Evolutionary conservation across 2,888 invertebrate genomes (phyloP), one percentile per base, ranked within the genome.

Genomic region (Lasioglossum figueresi): DNA sequence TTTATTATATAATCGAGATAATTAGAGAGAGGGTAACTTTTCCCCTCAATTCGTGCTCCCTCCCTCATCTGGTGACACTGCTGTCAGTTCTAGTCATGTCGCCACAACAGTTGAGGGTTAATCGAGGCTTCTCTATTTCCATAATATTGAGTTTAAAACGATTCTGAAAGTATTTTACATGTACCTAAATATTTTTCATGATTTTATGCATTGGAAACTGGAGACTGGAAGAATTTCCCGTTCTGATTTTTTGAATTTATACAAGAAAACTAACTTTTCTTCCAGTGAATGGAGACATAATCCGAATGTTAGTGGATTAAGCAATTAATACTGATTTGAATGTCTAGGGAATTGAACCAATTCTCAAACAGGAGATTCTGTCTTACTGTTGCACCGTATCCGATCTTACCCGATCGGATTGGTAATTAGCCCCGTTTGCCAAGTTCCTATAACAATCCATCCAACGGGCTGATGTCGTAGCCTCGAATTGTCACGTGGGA

Each of bases 341-440:
- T 31, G 31, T 63, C 2, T 2, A 16, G 19, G 16, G 8, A 3
- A 10, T 37, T 23, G 31, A 34, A 66, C 56, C 37, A 37, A n/a
- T 70, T 40, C n/a, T 12, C 10, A 37, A 70, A 70, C n/a, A 23
- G 12, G 68, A 8, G 34, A 23, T 34, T 23, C 34, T 66, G 66
- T 37, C 68, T 63, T 63, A 43, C 56, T n/a, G 76, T 43, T 43
- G 74, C 76, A 66, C 56, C 71, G 56, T 71, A 77, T 76, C 68
- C 52, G 81, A 87, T 82, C 83, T 85, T 59, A 40, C 52, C 23
- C 84, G 81, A 89, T 89, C 84, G 88, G 86, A 90, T 86, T 84
- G 85, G 88, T 89, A 88, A 90, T 90, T 89, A 90, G 89, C 81
- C 88, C 52, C 79, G 76, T 86, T 88, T 86, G 82, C 80, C 88